These are phyloP conservation scores for Margaritifera margaritifera DNA, from an alignment of 2,888 invertebrate genomes.

Conservation along the genomic window DNA sequence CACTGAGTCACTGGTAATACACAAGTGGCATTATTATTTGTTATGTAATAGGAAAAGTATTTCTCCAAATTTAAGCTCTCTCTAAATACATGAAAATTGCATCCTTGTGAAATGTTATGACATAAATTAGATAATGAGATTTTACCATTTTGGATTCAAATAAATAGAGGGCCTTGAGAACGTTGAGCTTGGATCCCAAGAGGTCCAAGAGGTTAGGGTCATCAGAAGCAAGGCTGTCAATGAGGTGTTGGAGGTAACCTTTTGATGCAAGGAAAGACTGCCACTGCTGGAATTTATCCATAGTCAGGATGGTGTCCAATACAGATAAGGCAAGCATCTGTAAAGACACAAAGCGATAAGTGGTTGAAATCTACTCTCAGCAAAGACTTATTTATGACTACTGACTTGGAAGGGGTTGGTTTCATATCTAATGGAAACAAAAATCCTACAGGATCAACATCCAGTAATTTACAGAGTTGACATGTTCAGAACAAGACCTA, in stretches of 20 bases:
- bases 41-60: background rate
- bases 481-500: too few relatives aligned
- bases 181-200: slow-evolving; percentile 71
- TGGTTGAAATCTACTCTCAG: background rate
- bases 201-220: slow-evolving; percentile 71
- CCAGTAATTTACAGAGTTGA: too few relatives aligned
- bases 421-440: too few relatives aligned
- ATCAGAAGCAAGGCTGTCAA: slow-evolving; percentile 85
- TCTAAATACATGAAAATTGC: background rate
- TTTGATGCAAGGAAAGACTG: slow-evolving; percentile 74
- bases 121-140: background rate
- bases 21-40: too few relatives aligned
- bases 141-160: slow-evolving; percentile 88
- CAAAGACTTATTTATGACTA: too few relatives aligned
- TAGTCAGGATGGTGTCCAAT: slow-evolving; percentile 84
- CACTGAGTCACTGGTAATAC: too few relatives aligned
- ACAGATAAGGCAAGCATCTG: slow-evolving; percentile 88
- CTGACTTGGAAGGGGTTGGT: too few relatives aligned
- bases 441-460: too few relatives aligned
- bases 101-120: background rate
- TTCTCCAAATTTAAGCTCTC: background rate
- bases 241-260: slow-evolving; percentile 85
- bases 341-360: background rate
- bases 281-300: slow-evolving; percentile 80
- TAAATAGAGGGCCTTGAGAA: slow-evolving; percentile 84